These are phyloP conservation scores for Microcebus tavaratra DNA, from an alignment of 2,113 vertebrate genomes.

Conservation along the genomic window DNA sequence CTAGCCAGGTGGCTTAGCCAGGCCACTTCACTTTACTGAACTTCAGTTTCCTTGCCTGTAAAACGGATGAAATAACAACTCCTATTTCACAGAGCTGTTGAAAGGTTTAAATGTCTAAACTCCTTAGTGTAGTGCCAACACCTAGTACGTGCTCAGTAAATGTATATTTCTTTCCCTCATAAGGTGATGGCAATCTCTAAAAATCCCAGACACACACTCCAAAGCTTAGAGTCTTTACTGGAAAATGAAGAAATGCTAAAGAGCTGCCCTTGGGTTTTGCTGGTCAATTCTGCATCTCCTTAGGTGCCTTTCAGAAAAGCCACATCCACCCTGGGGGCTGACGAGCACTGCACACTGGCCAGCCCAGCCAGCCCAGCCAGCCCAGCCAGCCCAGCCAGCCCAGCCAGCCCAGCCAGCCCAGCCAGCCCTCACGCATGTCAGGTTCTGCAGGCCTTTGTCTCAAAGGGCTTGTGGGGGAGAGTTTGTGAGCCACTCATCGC, in stretches of 20 bases:
- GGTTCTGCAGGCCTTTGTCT: not conserved
- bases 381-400: not conserved
- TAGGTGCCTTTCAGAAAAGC: not conserved
- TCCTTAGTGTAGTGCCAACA: not conserved
- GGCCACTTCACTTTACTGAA: not conserved
- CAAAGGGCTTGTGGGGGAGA: not conserved
- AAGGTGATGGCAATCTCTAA: not conserved
- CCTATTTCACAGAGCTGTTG: not conserved
- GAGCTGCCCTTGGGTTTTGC: not conserved
- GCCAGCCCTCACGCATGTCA: rapidly evolving
- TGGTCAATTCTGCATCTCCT: not conserved
- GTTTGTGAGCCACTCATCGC: not conserved
- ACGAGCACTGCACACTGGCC: rapidly evolving
- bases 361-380: not conserved
- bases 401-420: no score
- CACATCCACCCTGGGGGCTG: not conserved
- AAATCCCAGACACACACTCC: not conserved
- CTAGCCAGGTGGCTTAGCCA: not conserved
- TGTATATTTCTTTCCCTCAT: not conserved
- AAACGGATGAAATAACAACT: not conserved
- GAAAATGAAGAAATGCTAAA: not conserved
- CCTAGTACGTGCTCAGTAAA: not conserved
- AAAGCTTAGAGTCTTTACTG: not conserved
- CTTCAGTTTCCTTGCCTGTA: not conserved
- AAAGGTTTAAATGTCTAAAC: not conserved